Evolutionary conservation across 2,113 vertebrate genomes (phyloP).

Genomic region (Struthio camelus): DNA sequence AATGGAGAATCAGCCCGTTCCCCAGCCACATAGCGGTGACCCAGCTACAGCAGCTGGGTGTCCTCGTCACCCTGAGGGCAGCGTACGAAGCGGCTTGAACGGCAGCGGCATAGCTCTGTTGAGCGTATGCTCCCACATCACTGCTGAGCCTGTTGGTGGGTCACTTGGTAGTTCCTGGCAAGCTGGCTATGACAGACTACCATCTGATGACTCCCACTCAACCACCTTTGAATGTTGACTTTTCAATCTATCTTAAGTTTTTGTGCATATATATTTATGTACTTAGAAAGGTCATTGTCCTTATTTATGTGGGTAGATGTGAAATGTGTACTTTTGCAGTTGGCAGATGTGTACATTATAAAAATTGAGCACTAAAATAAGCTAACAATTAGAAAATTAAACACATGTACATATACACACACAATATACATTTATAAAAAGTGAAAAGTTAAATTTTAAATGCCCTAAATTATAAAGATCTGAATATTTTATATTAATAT

Average conservation of each 20-base stretch:
- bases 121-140: rapidly evolving
- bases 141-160: not conserved
- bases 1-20: rapidly evolving
- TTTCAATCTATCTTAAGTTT: not conserved
- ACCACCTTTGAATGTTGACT: not conserved
- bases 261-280: not conserved
- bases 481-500: not conserved
- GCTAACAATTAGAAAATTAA: not conserved
- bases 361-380: not conserved
- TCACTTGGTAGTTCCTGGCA: not conserved
- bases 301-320: not conserved
- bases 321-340: not conserved
- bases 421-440: not conserved
- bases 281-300: not conserved
- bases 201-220: not conserved
- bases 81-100: not conserved
- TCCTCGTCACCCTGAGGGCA: not conserved
- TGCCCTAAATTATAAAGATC: not conserved
- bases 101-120: rapidly evolving
- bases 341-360: not conserved
- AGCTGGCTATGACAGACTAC: not conserved
- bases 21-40: rapidly evolving
- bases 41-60: rapidly evolving
- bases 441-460: not conserved
- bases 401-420: not conserved